These are phyloP conservation scores for Eufriesea mexicana DNA, from an alignment of 1,140 invertebrate species.

Conservation along the genomic window DNA sequence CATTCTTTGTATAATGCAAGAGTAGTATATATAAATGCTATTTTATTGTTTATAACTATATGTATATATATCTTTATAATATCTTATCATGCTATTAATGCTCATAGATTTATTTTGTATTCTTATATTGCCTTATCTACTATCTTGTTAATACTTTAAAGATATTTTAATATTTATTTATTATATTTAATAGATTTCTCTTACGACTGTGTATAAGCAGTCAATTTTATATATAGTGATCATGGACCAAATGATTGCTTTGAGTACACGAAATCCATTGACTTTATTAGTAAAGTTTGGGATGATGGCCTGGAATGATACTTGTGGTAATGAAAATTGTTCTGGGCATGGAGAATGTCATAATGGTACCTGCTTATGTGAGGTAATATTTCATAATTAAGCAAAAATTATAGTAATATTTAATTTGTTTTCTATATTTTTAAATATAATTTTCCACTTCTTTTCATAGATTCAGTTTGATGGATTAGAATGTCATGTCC, in stretches of 20 bases:
- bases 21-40: not conserved
- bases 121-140: not conserved
- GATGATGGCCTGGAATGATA: conserved; percentile 82
- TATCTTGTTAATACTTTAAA: not conserved
- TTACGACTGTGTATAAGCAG: conserved; percentile 73
- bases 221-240: conserved; percentile 66
- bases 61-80: not conserved
- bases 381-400: conserved; percentile 84
- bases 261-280: conserved; percentile 81
- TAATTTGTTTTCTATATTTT: not conserved
- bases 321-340: conserved; percentile 84
- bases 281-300: conserved; percentile 80
- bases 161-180: conserved; percentile 25
- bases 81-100: not conserved
- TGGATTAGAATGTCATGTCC: conserved; percentile 85
- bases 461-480: conserved; percentile 86
- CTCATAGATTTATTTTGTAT: not conserved
- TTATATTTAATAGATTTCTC: conserved; percentile 51
- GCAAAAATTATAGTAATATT: not conserved
- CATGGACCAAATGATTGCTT: conserved; percentile 81
- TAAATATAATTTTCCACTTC: conserved; percentile 13
- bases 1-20: not conserved
- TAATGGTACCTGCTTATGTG: conserved; percentile 94
- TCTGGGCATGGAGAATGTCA: conserved; percentile 95
- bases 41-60: not conserved